Conservation (phyloP, 1,140 invertebrate species). For the Ectropis grisescens region DNA sequence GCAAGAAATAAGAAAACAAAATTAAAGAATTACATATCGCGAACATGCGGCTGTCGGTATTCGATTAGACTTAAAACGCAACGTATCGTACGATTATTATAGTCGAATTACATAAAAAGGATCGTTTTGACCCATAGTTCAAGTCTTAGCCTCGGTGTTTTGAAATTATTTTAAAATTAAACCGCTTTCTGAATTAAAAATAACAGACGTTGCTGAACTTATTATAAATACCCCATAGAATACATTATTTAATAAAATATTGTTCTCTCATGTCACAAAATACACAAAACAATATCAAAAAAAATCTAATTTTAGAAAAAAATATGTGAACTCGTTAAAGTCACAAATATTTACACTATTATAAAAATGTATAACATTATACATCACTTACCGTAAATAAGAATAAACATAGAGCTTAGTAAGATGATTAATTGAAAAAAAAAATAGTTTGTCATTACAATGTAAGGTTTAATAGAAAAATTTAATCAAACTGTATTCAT, state of each 20-base stretch:
- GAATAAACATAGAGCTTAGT: constrained; percentile 66
- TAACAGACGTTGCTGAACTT: no score
- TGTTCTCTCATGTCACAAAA: constrained; percentile 23
- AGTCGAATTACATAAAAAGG: neutral
- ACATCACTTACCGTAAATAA: constrained; percentile 56
- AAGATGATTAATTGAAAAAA: constrained; percentile 54
- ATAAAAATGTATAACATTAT: constrained; percentile 58
- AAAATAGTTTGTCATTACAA: constrained; percentile 53
- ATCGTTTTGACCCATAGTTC: no score
- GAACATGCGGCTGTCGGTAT: constrained; percentile 18
- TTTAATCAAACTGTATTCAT: constrained; percentile 52
- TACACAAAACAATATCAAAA: constrained; percentile 7
- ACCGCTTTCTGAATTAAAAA: no score
- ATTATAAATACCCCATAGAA: no score
- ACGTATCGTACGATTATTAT: constrained; percentile 1
- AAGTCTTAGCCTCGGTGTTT: no score
- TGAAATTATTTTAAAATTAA: no score
- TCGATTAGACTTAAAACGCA: constrained; percentile 14
- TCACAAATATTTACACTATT: constrained; percentile 64
- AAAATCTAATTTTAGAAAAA: constrained; percentile 22
- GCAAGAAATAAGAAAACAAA: no score
- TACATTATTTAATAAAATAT: no score
- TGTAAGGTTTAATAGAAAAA: constrained; percentile 55
- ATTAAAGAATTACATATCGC: constrained; percentile 22
- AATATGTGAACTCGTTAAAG: constrained; percentile 31